Base-by-base conservation (phyloP, 2,113 vertebrate genomes). In the Alces alces region DNA sequence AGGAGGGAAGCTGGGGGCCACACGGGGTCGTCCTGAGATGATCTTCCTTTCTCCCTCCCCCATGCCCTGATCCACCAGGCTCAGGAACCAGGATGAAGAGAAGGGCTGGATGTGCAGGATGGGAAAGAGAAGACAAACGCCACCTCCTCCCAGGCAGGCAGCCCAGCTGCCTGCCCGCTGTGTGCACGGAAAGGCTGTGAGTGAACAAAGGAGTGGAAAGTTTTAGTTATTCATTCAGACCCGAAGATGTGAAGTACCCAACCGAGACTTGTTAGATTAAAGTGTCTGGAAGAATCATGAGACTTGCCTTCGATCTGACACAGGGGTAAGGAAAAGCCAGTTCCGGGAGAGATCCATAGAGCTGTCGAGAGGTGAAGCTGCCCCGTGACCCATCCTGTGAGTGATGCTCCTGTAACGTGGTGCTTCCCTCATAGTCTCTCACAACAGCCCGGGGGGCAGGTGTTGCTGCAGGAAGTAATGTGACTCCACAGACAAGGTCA, bases 371-470 rank as follows among this genome's bases (percentile, higher is more conserved):
- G 13, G 0, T 0, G 33, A 25, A 33, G 17, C 27, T 27, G 27
- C 5, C 7, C 45, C 17, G 8, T 4, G 13, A 47, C 14, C n/a
- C 47, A 10, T 19, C 39, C 8, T 0, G 28, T 2, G 1, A 7
- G 19, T 15, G 3, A 19, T 0, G 33, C 36, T 33, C 15, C 21
- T 6, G 17, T 0, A 1, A 0, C 0, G 7, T 0, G 27, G 50
- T 2, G 2, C 27, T n/a, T 50, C 28, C 28, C 14, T 45, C n/a
- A 0, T 5, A 21, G 1, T 39, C 66, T 76, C 54, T 92, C 54
- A 13, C 10, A 28, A 12, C 10, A 58, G 13, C 25, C 3, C 0
- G 0, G 66, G 19, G 9, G 33, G 19, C 7, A 47, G 39, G 25
- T 30, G 13, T 13, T 17, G 14, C 6, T 7, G 58, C 30, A 25